Base-by-base conservation (phyloP, 37 sponge, comb jelly and placozoan species). In the Cliona cf. orientalis region DNA sequence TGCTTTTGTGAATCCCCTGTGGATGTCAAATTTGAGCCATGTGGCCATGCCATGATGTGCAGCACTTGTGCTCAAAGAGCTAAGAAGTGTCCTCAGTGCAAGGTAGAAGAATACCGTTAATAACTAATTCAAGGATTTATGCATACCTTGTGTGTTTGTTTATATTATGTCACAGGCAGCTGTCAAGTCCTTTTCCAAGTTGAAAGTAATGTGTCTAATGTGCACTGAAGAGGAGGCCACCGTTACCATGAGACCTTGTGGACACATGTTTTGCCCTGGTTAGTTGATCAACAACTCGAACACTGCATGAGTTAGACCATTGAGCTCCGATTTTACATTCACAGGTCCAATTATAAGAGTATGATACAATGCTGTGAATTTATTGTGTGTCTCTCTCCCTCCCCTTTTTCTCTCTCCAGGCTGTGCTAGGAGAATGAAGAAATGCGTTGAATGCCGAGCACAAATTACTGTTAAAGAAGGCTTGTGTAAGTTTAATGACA, bases 31-130 rank as follows among this genome's bases (percentile, higher is more conserved):
- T 78, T 95, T 60, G 69, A 81, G 41, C 96, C 96, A 0, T 95
- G 96, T 80, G 88, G 85, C 9, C 96, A 95, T 60, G 66, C 75
- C 21, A 67, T 89, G 2, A 79, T 95, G 78, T 95, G 96, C 42
- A 36, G 46, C 2, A 37, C 55, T 31, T 85, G 86, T 84, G 90
- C 90, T 31, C 40, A 80, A 7, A 73, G 81, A 44, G 87, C 92
- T 41, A 95, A 91, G 85, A 95, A 76, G 66, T 95, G 96, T 78
- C 92, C 92, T 14, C 32, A 23, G 57, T 95, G 96, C 73, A 82
- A 81, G 64, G 93, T 88, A 73, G n/a, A n/a, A n/a, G n/a, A n/a
- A n/a, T n/a, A n/a, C n/a, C n/a, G n/a, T n/a, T n/a, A n/a, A n/a
- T n/a, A n/a, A n/a, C n/a, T n/a, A n/a, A n/a, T n/a, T n/a, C n/a